A percentile compares a stretch with the other conserved stretches of the same genome.
phyloP scores from a whole-genome alignment of 2,888 invertebrate genomes.

The Elegia similella region DNA sequence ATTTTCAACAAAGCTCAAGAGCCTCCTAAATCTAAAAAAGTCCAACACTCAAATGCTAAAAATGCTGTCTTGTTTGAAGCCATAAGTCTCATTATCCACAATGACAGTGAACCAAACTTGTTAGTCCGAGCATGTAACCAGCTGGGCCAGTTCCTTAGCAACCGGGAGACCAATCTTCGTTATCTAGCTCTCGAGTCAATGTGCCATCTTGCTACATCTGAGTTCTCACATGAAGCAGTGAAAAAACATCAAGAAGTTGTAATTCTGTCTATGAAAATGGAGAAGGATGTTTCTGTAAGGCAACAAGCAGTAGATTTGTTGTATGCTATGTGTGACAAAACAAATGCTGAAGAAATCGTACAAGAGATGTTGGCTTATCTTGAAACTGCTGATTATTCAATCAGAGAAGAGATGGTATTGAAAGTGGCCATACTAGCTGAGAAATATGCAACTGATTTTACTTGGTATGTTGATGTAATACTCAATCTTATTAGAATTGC shows the following conservation, averaged over 20 bases:
- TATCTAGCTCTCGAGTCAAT: constrained; percentile 99
- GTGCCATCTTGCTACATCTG: constrained; percentile 99
- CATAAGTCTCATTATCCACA: constrained; percentile 99
- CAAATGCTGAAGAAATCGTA: constrained; percentile 99
- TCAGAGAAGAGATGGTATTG: constrained; percentile 99
- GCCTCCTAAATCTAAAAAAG: constrained; percentile 99
- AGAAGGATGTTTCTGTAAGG: constrained; percentile 98
- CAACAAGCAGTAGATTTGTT: constrained; percentile 98
- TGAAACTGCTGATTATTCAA: constrained; percentile 99
- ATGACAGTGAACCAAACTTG: constrained; percentile 98
- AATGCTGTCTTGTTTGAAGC: constrained; percentile 99
- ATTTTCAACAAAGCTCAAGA: constrained; percentile 99
- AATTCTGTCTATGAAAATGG: constrained; percentile 99
- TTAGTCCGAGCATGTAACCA: constrained; percentile 99
- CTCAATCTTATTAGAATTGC: constrained; percentile 99
- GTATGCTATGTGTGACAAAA: constrained; percentile 99
- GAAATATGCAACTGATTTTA: constrained; percentile 99
- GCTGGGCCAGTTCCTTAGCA: constrained; percentile 98
- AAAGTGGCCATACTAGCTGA: constrained; percentile 99
- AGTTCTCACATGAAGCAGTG: constrained; percentile 99
- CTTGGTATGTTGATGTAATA: constrained; percentile 99
- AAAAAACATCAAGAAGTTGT: constrained; percentile 99
- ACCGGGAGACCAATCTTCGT: constrained; percentile 98
- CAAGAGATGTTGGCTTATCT: constrained; percentile 99
- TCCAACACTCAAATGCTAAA: constrained; percentile 99